A percentile compares a stretch with the other conserved stretches of the same genome.
Conservation (phyloP, 2,797 vertebrate genomes). For the Chelon auratus region DNA sequence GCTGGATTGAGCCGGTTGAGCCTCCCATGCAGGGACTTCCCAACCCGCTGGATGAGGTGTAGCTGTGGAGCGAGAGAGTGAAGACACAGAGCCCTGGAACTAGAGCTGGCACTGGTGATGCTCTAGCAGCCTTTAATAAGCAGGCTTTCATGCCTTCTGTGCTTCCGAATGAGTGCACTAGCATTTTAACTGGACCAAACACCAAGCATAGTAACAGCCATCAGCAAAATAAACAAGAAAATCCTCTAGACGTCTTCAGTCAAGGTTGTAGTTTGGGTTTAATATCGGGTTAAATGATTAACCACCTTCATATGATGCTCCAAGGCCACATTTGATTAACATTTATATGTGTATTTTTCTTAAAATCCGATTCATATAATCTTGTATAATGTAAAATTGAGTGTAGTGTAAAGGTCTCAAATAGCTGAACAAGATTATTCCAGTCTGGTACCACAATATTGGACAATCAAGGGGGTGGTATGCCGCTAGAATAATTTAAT, state of each 20-base stretch:
- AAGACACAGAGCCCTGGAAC: neutral
- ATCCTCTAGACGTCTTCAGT: neutral
- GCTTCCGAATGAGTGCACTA: slow-evolving; percentile 31
- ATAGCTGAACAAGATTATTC: neutral
- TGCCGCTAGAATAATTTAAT: neutral
- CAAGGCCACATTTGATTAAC: too few relatives aligned
- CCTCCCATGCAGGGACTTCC: slow-evolving; percentile 76
- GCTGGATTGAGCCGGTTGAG: slow-evolving; percentile 76
- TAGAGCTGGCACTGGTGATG: slow-evolving; percentile 12
- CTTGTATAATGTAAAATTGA: neutral
- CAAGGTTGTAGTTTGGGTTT: neutral
- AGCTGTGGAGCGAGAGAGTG: slow-evolving; percentile 35
- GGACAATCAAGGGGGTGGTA: neutral
- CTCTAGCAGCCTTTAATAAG: slow-evolving; percentile 30
- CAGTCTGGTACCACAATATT: neutral
- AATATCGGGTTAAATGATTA: slow-evolving; percentile 1
- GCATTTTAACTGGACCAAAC: slow-evolving; percentile 15
- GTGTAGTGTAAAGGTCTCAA: neutral
- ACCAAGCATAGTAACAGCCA: slow-evolving; percentile 1
- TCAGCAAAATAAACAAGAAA: neutral
- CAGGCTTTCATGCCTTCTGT: neutral
- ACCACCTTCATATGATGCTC: neutral
- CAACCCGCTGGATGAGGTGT: slow-evolving; percentile 65
- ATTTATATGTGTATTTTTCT: too few relatives aligned
- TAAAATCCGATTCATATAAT: too few relatives aligned